phyloP scores from a whole-genome alignment of 2,113 vertebrate species.

The Pygoscelis adeliae region DNA sequence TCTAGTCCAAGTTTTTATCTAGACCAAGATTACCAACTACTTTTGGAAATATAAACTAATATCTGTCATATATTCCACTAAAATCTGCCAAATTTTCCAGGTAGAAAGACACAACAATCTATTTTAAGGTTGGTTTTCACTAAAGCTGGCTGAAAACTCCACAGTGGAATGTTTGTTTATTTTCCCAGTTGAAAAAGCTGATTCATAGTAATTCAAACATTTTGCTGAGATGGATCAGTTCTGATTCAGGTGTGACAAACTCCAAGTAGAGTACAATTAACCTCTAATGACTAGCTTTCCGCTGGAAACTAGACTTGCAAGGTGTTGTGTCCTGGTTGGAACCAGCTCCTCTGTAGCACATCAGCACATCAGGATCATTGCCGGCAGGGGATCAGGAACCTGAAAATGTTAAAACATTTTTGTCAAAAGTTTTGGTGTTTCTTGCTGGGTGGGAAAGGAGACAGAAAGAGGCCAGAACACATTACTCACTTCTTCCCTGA shows the following conservation, averaged over 20 bases:
- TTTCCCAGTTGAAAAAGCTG: slow-evolving; percentile 29
- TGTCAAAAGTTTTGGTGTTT: neutral
- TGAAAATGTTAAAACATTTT: neutral
- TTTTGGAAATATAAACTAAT: slow-evolving; percentile 38
- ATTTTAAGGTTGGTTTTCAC: slow-evolving; percentile 38
- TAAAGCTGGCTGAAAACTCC: neutral
- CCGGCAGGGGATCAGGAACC: neutral
- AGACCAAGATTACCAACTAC: neutral
- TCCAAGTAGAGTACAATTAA: neutral
- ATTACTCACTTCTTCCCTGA: neutral
- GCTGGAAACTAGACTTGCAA: neutral
- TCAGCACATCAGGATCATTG: neutral
- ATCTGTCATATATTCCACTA: slow-evolving; percentile 32
- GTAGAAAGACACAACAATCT: slow-evolving; percentile 65
- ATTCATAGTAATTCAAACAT: slow-evolving; percentile 28
- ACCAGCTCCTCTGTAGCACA: neutral
- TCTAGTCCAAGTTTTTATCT: slow-evolving; percentile 32
- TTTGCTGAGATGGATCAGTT: slow-evolving; percentile 6
- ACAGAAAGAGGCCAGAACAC: neutral
- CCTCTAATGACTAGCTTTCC: neutral
- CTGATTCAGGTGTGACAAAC: slow-evolving; percentile 1
- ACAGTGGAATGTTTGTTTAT: slow-evolving; percentile 1
- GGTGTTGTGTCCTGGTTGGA: neutral
- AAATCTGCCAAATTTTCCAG: slow-evolving; percentile 53
- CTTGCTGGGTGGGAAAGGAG: neutral